Evolutionary conservation across 2,888 invertebrate genomes (phyloP), one percentile per base, ranked within the genome.

Genomic region (Acanthosepion lycidas): DNA sequence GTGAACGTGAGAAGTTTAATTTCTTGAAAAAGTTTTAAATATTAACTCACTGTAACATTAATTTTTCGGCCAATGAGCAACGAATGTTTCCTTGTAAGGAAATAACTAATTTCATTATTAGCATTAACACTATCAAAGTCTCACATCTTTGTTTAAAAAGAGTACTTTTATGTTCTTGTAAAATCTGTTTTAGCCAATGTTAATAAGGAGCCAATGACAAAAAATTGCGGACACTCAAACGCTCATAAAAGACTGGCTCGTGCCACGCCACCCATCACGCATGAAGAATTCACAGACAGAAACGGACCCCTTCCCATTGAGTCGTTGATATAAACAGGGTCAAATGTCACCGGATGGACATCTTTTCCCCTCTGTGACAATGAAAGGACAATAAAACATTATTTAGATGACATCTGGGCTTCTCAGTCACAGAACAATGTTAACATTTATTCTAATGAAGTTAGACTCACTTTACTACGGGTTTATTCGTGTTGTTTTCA

Each of bases 381-480:
- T 78, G 78, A 78, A 78, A 78, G 78, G 78, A 78, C 78, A 78
- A 78, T 78, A 78, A 78, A 78, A 78, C 78, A 78, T 78, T 78
- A 78, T 78, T 78, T 78, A 78, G 78, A 78, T 78, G 78, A 78
- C 78, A 78, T 78, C 78, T 78, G 78, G 78, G 78, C n/a, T n/a
- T 78, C 78, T 78, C 78, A 78, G n/a, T 78, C 78, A 78, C 12
- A 78, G 15, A 33, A 78, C 33, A n/a, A 33, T 78, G 78, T 78
- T 78, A 78, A 33, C 78, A 78, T 78, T 78, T n/a, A 78, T 78
- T 78, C n/a, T 78, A 78, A 78, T 78, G 78, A 78, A 78, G 78
- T 78, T 78, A 78, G 78, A 78, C 33, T 78, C n/a, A 78, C 78
- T 78, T 78, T 78, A 15, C n/a, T 78, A 78, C 12, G 15, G 5